Conservation (phyloP, 1,140 invertebrate species). For the Hydropsyche tenuis region DNA sequence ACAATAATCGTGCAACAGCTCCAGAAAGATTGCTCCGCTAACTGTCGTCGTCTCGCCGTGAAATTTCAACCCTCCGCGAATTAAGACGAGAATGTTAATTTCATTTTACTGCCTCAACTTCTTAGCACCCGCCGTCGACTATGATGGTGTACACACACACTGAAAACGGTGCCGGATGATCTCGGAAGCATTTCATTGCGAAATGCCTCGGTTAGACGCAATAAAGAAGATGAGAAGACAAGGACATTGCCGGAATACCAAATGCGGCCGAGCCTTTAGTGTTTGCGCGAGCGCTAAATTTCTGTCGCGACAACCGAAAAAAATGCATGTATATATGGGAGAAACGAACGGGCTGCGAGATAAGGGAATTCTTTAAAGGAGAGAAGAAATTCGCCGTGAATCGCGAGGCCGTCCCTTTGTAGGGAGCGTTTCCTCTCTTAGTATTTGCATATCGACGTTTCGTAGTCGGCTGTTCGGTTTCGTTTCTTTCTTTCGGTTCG, state of each 20-base stretch:
- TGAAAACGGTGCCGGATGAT: constrained; percentile 4
- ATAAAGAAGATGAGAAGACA: constrained; percentile 41
- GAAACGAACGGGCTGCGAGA: not conserved
- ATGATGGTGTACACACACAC: not conserved
- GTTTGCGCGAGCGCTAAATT: not conserved
- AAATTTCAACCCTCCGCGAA: constrained; percentile 27
- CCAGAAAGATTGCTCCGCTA: not conserved
- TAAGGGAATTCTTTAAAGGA: too few species aligned
- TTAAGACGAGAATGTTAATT: constrained; percentile 38
- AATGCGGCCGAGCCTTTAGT: constrained; percentile 14
- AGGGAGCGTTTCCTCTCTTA: not conserved
- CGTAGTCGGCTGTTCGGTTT: not conserved
- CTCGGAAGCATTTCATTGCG: constrained; percentile 31
- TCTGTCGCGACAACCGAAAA: not conserved
- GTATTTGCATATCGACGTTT: constrained; percentile 15
- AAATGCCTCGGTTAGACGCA: constrained; percentile 38
- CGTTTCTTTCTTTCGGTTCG: too few species aligned
- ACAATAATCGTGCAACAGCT: too few species aligned
- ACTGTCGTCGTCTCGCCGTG: constrained; percentile 8
- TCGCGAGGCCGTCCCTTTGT: not conserved
- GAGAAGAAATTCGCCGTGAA: not conserved
- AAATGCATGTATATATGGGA: not conserved
- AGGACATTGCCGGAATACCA: constrained; percentile 37
- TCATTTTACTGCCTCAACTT: constrained; percentile 13
- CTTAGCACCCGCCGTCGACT: not conserved